Conservation (phyloP, 2,113 vertebrate genomes). For the Okapia johnstoni region DNA sequence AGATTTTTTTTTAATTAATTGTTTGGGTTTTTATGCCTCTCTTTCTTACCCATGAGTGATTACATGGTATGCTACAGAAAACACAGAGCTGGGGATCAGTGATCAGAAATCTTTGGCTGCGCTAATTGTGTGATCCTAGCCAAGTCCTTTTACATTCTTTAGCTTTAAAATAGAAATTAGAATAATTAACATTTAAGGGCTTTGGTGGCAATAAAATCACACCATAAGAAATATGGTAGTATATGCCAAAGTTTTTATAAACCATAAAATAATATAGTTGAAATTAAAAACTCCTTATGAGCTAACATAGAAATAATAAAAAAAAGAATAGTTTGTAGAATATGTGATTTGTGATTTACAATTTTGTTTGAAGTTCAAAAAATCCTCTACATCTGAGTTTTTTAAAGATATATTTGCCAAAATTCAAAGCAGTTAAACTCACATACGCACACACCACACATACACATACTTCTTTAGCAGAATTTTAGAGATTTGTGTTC, state of each 20-base stretch:
- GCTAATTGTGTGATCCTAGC: background rate
- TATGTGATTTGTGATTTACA: background rate
- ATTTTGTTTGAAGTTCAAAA: constrained; percentile 31
- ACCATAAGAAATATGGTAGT: background rate
- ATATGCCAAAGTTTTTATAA: background rate
- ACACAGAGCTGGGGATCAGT: background rate
- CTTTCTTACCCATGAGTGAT: background rate
- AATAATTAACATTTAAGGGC: background rate
- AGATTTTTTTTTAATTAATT: background rate
- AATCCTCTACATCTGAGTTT: background rate
- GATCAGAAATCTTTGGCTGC: background rate
- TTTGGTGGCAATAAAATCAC: background rate
- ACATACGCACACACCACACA: background rate
- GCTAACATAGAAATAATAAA: background rate
- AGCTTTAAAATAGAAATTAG: constrained; percentile 9
- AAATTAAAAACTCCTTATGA: background rate
- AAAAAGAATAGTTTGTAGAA: constrained; percentile 9
- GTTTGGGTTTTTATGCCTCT: background rate
- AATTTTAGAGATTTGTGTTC: background rate
- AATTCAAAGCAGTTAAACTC: background rate
- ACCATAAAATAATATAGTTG: background rate
- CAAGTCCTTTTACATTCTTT: background rate
- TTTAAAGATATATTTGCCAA: background rate
- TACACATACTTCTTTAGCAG: background rate
- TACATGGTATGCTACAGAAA: background rate